A percentile compares a stretch with the other conserved stretches of the same genome.
phyloP scores from a whole-genome alignment of 1,140 invertebrate genomes.

The Drosophila burlai region DNA sequence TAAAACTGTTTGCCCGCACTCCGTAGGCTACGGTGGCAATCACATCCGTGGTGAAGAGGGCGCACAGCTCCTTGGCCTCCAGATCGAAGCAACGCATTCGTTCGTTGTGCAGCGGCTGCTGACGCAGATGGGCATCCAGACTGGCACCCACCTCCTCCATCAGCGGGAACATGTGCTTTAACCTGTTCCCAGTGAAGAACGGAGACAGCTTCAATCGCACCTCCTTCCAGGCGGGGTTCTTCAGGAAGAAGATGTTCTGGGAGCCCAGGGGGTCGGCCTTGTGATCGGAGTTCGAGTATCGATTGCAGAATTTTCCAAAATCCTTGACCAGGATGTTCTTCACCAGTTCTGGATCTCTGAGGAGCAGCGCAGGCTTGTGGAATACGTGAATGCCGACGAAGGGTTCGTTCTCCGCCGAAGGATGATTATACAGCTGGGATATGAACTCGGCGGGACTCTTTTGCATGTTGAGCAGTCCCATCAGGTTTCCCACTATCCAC shows the following conservation, averaged over 20 bases:
- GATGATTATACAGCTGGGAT: constrained; percentile 65
- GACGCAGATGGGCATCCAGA: constrained; percentile 67
- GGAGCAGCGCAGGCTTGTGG: constrained; percentile 85
- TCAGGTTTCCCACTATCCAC: constrained; percentile 83
- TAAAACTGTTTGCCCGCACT: constrained; percentile 87
- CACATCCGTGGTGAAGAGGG: constrained; percentile 87
- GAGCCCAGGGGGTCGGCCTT: constrained; percentile 79
- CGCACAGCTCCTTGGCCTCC: constrained; percentile 86
- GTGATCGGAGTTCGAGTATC: constrained; percentile 86
- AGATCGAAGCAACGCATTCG: constrained; percentile 61
- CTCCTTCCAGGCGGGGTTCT: constrained; percentile 86
- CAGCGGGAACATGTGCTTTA: constrained; percentile 87
- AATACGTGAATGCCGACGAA: constrained; percentile 85
- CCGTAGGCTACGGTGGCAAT: constrained; percentile 88
- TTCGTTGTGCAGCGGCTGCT: constrained; percentile 64
- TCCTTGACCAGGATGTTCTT: constrained; percentile 86
- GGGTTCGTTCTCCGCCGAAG: constrained; percentile 61
- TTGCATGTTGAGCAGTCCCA: constrained; percentile 60
- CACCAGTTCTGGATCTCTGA: constrained; percentile 86
- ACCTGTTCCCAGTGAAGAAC: constrained; percentile 86
- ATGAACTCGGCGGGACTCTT: constrained; percentile 71
- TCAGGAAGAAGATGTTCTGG: constrained; percentile 77
- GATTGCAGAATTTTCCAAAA: constrained; percentile 79
- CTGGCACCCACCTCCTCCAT: constrained; percentile 83
- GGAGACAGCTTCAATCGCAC: constrained; percentile 86